These are phyloP conservation scores for Ostrea edulis DNA, from an alignment of 1,140 invertebrate genomes.

Conservation along the genomic window DNA sequence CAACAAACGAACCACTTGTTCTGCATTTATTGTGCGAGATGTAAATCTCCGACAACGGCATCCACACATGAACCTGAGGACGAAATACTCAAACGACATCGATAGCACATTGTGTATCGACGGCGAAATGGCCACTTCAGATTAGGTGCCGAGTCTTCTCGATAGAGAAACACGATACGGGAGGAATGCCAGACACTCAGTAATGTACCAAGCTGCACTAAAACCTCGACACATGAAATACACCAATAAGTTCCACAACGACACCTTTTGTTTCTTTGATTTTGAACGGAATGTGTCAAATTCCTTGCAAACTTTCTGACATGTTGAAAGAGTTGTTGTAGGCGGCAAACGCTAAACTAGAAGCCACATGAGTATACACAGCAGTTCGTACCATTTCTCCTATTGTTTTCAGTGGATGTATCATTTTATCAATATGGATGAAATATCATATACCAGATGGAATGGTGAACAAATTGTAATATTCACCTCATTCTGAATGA, in stretches of 20 bases:
- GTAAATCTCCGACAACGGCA: neutral
- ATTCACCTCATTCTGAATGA: no score
- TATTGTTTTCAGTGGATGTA: no score
- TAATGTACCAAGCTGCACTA: neutral
- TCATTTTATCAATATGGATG: no score
- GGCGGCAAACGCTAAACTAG: no score
- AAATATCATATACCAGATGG: no score
- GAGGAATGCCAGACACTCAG: neutral
- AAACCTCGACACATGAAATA: neutral
- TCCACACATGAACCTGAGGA: neutral
- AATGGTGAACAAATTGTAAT: no score
- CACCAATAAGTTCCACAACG: neutral
- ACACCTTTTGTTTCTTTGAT: neutral
- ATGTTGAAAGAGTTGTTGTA: no score
- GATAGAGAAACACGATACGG: neutral
- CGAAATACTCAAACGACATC: neutral
- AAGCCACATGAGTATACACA: no score
- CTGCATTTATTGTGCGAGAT: neutral
- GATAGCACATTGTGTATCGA: neutral
- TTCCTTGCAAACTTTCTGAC: no score
- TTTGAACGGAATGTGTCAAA: neutral
- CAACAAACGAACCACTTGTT: slow-evolving; percentile 26
- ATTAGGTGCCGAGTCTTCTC: neutral
- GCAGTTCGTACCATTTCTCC: no score
- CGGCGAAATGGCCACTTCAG: neutral